Percentiles rank a stretch among this genome's conserved stretches.
Evolutionary conservation across 2,113 vertebrate species (phyloP).

Genomic region (Oncorhynchus clarkii): DNA sequence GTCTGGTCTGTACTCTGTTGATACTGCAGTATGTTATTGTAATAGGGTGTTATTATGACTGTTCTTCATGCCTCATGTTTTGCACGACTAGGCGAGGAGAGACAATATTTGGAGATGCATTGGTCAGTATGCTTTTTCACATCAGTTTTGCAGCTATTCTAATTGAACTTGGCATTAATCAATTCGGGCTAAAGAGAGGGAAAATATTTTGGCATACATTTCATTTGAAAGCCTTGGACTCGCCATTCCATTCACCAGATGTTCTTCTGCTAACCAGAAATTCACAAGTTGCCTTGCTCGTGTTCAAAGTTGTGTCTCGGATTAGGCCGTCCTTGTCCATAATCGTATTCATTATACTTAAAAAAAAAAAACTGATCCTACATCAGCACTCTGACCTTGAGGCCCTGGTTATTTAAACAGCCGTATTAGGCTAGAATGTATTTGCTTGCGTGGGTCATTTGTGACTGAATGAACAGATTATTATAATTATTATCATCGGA

Average conservation of each 20-base stretch:
- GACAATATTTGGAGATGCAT: too few relatives aligned
- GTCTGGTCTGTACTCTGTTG: too few relatives aligned
- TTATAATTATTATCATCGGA: constrained; percentile 37
- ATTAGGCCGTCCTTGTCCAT: background rate
- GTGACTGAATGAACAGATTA: constrained; percentile 49
- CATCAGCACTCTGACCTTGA: too few relatives aligned
- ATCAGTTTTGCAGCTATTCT: background rate
- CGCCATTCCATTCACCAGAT: background rate
- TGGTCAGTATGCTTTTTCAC: too few relatives aligned
- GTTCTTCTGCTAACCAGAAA: too few relatives aligned
- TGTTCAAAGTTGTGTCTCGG: background rate
- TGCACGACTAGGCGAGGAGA: too few relatives aligned
- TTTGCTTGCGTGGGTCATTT: background rate
- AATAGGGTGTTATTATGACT: too few relatives aligned
- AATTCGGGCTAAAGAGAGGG: background rate
- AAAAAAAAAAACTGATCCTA: too few relatives aligned
- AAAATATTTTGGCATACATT: background rate
- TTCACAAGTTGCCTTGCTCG: background rate
- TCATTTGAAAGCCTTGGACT: background rate
- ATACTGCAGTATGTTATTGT: too few relatives aligned
- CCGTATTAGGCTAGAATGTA: background rate
- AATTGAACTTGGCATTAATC: background rate
- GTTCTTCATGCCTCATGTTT: background rate
- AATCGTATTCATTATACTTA: background rate
- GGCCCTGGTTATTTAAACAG: too few relatives aligned